Percentiles rank a stretch among this genome's conserved stretches.
phyloP scores from a whole-genome alignment of 2,113 vertebrate species.

The Corythornis madagascariensis region DNA sequence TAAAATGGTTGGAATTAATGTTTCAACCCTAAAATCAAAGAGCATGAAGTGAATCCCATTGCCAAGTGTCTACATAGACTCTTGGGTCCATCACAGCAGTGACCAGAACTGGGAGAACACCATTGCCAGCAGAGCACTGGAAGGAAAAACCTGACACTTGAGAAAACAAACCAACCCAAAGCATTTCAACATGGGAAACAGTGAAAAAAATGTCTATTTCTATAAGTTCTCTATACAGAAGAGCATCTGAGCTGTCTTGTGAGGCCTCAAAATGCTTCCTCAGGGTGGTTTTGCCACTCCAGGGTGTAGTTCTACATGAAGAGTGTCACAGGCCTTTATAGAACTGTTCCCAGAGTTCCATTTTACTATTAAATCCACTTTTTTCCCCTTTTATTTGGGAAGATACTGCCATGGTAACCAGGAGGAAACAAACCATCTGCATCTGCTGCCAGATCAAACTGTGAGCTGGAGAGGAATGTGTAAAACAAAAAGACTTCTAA shows the following conservation, averaged over 20 bases:
- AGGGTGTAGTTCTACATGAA: not conserved
- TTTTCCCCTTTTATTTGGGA: not conserved
- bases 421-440: not conserved
- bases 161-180: not conserved
- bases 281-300: not conserved
- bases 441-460: not conserved
- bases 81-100: accelerated
- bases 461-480: accelerated
- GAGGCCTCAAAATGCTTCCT: not conserved
- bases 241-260: not conserved
- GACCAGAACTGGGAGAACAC: not conserved
- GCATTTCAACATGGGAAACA: not conserved
- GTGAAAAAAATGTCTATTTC: not conserved
- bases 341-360: not conserved
- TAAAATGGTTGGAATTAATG: not conserved
- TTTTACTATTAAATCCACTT: not conserved
- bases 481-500: not conserved
- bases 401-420: not conserved
- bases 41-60: not conserved
- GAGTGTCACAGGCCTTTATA: not conserved
- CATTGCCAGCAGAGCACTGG: not conserved
- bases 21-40: not conserved
- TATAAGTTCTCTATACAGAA: not conserved
- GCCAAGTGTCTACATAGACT: not conserved
- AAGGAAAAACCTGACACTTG: not conserved